Percentiles rank a stretch among this genome's conserved stretches.
phyloP scores from a whole-genome alignment of 2,113 vertebrate species.

The Ceyx margarethae region DNA sequence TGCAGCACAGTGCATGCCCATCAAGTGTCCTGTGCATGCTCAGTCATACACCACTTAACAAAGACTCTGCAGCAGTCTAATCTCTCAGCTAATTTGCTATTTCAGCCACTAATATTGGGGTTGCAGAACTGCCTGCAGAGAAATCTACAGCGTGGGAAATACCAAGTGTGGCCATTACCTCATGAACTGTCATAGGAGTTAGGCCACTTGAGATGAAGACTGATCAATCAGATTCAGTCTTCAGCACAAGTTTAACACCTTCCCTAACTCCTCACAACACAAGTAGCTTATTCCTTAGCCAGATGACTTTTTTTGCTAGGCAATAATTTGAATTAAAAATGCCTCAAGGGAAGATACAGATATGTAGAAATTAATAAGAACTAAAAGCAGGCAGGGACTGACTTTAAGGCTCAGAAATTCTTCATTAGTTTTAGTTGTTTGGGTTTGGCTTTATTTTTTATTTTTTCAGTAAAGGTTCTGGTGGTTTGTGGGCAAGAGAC shows the following conservation, averaged over 20 bases:
- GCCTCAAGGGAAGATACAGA: background rate
- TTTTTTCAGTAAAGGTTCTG: background rate
- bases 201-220: background rate
- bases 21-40: background rate
- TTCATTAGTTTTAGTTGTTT: background rate
- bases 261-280: background rate
- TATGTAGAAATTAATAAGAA: background rate
- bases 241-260: background rate
- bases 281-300: background rate
- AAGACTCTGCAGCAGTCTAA: background rate
- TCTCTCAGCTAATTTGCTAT: background rate
- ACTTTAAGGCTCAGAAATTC: background rate
- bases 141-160: background rate
- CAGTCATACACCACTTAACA: background rate
- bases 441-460: background rate
- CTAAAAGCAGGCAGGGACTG: background rate
- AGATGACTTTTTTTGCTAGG: background rate
- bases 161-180: background rate
- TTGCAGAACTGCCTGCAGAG: background rate
- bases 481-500: background rate
- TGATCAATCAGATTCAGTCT: background rate
- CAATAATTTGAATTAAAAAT: background rate
- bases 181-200: background rate
- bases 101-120: background rate
- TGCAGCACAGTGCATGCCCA: background rate